Evolutionary conservation across 2,888 invertebrate genomes (phyloP), one percentile per base, ranked within the genome.

Genomic region (Dione juno): DNA sequence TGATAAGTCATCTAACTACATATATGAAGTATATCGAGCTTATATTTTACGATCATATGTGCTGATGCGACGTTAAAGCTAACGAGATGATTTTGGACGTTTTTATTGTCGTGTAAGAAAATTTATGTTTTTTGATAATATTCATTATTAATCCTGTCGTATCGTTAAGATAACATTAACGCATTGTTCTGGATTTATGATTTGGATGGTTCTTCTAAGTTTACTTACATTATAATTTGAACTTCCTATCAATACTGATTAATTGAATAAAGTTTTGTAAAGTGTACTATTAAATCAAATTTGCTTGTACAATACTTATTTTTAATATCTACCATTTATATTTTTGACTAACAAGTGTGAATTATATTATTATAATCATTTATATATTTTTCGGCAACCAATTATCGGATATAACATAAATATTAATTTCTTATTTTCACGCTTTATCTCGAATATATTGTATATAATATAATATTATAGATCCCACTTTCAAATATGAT

Each of bases 61-160:
- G 28, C 13, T 64, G 41, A 3, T 41, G 37, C 48, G 14, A 40
- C 40, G 64, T 21, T 64, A 35, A 19, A 37, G 1, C 10, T 64
- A 64, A 64, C 64, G 35, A 64, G 64, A 64, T 64, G 50, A 64
- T 37, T 64, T 64, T 52, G 35, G 64, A 50, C 37, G 19, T 50
- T 64, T 64, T 64, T 64, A 64, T 64, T 50, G 50, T 64, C 50
- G 50, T 64, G 45, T 45, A 9, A 64, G 45, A 13, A 64, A 50
- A 64, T 64, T 64, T 64, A 64, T 64, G 63, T 50, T 64, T 64
- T 59, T 64, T 64, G 35, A 35, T 64, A 64, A 64, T 19, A 50
- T 64, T 64, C 50, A 50, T 64, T 64, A 37, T 64, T 50, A 64
- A 64, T 64, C 64, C 50, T 50, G 50, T 64, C 35, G 35, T 14